Evolutionary conservation across 2,888 invertebrate species (phyloP).

Genomic region (Melanostoma scalare): DNA sequence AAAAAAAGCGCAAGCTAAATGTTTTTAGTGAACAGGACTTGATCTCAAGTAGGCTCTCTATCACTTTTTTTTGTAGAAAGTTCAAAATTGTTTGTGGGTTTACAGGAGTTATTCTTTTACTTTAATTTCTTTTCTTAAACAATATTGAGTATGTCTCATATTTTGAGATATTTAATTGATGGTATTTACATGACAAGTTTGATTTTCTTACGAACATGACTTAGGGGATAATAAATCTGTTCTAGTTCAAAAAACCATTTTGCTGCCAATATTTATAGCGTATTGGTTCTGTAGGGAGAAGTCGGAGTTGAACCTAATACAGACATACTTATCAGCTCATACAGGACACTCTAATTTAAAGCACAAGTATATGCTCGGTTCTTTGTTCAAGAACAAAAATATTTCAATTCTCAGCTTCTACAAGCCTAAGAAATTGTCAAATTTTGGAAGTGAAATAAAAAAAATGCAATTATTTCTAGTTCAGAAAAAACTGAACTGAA

Average conservation of each 20-base stretch:
- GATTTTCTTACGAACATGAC: slow-evolving; percentile 10
- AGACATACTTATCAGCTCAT: too few relatives aligned
- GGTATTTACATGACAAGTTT: slow-evolving; percentile 29
- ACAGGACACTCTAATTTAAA: too few relatives aligned
- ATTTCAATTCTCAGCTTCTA: too few relatives aligned
- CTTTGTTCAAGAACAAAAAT: too few relatives aligned
- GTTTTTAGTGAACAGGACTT: slow-evolving; percentile 62
- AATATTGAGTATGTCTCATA: slow-evolving; percentile 49
- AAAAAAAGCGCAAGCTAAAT: slow-evolving; percentile 35
- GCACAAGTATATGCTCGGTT: too few relatives aligned
- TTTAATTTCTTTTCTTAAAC: slow-evolving; percentile 21
- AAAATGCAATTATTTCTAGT: too few relatives aligned
- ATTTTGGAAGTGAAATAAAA: too few relatives aligned
- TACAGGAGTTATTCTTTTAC: slow-evolving; percentile 46
- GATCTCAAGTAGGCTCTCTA: slow-evolving; percentile 57
- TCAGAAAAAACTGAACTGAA: too few relatives aligned
- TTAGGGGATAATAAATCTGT: not conserved
- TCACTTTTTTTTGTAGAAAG: slow-evolving; percentile 62
- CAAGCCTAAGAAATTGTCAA: too few relatives aligned
- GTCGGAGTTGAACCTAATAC: too few relatives aligned
- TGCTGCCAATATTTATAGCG: too few relatives aligned
- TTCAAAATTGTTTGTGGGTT: slow-evolving; percentile 58
- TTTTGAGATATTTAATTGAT: slow-evolving; percentile 26
- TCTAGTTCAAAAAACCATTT: not conserved
- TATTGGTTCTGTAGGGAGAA: too few relatives aligned